Evolutionary conservation across 2,113 vertebrate species (phyloP), one percentile per base, ranked within the genome.

Genomic region (Pangasianodon gigas): DNA sequence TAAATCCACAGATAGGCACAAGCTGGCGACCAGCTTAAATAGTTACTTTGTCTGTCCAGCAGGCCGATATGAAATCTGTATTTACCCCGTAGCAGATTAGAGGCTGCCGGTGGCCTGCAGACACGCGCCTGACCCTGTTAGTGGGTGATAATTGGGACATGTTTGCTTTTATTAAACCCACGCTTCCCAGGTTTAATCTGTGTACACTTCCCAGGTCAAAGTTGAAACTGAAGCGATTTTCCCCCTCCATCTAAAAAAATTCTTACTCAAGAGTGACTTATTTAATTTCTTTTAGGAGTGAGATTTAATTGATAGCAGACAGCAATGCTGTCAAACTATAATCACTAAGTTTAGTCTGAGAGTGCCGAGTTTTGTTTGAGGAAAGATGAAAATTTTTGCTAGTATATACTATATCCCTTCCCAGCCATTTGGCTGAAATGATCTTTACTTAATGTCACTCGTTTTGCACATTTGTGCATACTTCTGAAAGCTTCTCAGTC

Each of bases 151-250:
- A 96, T 95, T 94, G 94, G 91, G 82, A 88, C 88, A 90, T 94
- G 93, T 95, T 95, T 96, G 95, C 95, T 96, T 96, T 95, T 93
- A 94, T 94, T 93, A 93, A 95, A 96, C 92, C 93, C 93, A 92
- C 86, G 89, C 92, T 93, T 90, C 90, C 88, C 89, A 86, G 89
- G 91, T 92, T 94, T 94, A 92, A 94, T 95, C 94, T 95, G 94
- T 91, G 92, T 94, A 90, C 91, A 93, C 93, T 95, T 95, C 94
- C 94, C 60, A 93, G 94, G 94, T 95, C 94, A 93, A 92, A 95
- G 93, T 93, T 92, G 93, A 94, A 24, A 46, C 77, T 19, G 54
- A 89, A 52, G 77, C 84, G 88, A 85, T 87, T 91, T 89, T 90
- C 83, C 21, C 29, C n/a, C 60, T 74, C 67, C 58, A 48, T 91